Evolutionary conservation across 2,113 vertebrate species (phyloP).

Genomic region (Theristicus caerulescens): DNA sequence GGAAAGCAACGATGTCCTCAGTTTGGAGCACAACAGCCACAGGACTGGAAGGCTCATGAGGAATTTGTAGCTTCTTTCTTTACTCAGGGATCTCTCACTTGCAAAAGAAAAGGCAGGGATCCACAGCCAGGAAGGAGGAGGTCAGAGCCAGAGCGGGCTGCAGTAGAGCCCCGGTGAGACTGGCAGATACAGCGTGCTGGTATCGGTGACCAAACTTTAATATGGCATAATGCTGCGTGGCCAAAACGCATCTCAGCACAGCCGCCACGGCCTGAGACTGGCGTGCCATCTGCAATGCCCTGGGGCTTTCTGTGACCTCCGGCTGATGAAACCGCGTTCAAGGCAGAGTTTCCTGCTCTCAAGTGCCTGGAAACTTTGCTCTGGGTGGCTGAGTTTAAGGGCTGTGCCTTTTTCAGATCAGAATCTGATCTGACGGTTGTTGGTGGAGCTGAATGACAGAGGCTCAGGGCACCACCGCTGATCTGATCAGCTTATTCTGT

Average conservation of each 20-base stretch:
- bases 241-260: not conserved
- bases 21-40: not conserved
- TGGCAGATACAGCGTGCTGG: not conserved
- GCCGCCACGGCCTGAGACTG: not conserved
- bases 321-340: not conserved
- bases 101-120: not conserved
- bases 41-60: not conserved
- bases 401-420: not conserved
- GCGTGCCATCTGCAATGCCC: not conserved
- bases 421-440: not conserved
- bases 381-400: not conserved
- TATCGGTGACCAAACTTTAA: not conserved
- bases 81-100: not conserved
- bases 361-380: not conserved
- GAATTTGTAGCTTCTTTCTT: not conserved
- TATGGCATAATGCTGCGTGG: not conserved
- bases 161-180: not conserved
- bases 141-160: not conserved
- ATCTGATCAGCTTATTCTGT: slow-evolving; percentile 36
- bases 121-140: not conserved
- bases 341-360: not conserved
- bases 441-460: not conserved
- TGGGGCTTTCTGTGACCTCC: not conserved
- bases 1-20: not conserved
- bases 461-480: not conserved